These are phyloP conservation scores for Ctena decussata DNA, from an alignment of 2,888 invertebrate genomes.

Conservation along the genomic window DNA sequence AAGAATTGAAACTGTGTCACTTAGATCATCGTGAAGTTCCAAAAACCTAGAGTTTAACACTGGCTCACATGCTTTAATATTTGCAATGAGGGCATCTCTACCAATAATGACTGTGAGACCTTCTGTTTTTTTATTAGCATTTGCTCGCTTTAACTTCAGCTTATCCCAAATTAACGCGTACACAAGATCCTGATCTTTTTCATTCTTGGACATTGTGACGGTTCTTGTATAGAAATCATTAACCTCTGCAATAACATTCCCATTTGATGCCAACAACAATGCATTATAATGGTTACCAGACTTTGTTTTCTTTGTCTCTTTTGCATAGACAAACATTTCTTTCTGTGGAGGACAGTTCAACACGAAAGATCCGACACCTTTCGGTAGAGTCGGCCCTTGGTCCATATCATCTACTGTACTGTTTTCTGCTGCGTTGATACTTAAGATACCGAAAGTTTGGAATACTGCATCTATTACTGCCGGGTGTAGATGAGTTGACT, in stretches of 20 bases:
- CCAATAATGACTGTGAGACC: not conserved
- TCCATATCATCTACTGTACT: not conserved
- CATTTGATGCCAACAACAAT: slow-evolving; percentile 62
- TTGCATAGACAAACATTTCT: slow-evolving; percentile 65
- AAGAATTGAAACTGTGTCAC: not conserved
- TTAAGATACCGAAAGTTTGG: slow-evolving; percentile 66
- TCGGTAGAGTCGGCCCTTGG: slow-evolving; percentile 60
- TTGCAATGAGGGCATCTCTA: not conserved
- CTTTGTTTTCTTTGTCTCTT: slow-evolving; percentile 55
- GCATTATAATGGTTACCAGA: slow-evolving; percentile 64
- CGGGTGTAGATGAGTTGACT: slow-evolving; percentile 68
- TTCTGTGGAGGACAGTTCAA: slow-evolving; percentile 56
- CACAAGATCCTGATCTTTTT: slow-evolving; percentile 39
- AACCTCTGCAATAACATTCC: slow-evolving; percentile 70
- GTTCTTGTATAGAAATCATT: slow-evolving; percentile 54
- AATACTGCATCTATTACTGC: slow-evolving; percentile 70
- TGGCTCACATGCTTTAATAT: not conserved
- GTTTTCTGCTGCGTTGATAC: not conserved
- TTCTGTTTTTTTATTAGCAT: not conserved
- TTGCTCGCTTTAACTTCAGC: not conserved
- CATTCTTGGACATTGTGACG: slow-evolving; percentile 10
- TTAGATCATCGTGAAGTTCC: not conserved
- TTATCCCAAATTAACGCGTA: slow-evolving; percentile 28
- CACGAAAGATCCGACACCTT: slow-evolving; percentile 53
- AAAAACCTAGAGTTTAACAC: not conserved